These are phyloP conservation scores for Lathamus discolor DNA, from an alignment of 2,113 vertebrate genomes.

Conservation along the genomic window DNA sequence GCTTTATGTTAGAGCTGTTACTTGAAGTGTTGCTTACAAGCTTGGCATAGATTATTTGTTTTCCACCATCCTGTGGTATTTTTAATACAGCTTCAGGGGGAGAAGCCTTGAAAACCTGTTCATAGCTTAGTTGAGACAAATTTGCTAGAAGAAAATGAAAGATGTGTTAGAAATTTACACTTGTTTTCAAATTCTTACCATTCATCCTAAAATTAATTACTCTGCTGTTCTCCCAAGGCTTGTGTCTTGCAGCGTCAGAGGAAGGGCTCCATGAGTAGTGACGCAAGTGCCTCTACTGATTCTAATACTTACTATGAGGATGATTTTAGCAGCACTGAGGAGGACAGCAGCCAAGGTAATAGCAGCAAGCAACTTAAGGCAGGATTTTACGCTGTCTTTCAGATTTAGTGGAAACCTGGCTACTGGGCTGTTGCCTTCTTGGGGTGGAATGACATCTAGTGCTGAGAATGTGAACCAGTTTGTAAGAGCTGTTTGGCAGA, in stretches of 20 bases:
- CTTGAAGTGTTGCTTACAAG: neutral
- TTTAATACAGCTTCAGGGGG: neutral
- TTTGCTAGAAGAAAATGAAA: neutral
- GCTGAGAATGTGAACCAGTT: neutral
- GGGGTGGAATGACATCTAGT: neutral
- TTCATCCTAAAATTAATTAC: neutral
- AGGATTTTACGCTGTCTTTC: neutral
- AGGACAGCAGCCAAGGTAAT: slow-evolving; percentile 98
- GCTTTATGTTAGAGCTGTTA: neutral
- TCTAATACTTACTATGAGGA: slow-evolving; percentile 99
- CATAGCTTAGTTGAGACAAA: neutral
- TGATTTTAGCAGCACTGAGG: slow-evolving; percentile 98
- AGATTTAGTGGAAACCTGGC: neutral
- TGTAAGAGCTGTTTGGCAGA: neutral
- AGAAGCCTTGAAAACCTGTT: neutral
- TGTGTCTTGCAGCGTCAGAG: slow-evolving; percentile 96
- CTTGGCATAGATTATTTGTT: neutral
- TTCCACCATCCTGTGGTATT: neutral
- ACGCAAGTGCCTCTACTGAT: slow-evolving; percentile 96
- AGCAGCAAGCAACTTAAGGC: neutral
- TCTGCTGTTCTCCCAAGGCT: slow-evolving; percentile 74
- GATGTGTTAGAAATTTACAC: neutral
- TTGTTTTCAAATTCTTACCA: neutral
- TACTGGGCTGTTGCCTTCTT: neutral
- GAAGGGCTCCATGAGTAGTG: slow-evolving; percentile 96